Percentiles rank a stretch among this genome's conserved stretches.
Evolutionary conservation across 2,797 vertebrate genomes (phyloP).

Genomic region (Danio aesculapii): DNA sequence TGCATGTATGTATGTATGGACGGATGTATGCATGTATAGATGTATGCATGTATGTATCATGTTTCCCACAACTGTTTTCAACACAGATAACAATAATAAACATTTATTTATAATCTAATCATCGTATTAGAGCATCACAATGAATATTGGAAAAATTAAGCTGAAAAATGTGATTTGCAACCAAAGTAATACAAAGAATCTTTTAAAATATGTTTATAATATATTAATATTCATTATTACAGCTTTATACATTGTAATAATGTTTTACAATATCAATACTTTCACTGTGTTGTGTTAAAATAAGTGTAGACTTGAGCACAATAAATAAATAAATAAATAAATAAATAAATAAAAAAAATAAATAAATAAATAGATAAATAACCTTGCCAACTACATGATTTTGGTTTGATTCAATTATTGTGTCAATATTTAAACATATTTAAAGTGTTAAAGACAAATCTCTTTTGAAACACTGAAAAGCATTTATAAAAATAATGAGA

Average conservation of each 20-base stretch:
- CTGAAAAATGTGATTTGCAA: background rate
- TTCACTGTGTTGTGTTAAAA: background rate
- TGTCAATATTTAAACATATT: background rate
- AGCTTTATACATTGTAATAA: background rate
- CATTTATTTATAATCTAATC: background rate
- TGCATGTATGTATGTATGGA: too few species aligned
- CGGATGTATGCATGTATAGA: too few species aligned
- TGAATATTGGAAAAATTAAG: too few species aligned
- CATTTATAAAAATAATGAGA: background rate
- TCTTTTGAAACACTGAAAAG: background rate
- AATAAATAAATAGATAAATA: too few species aligned
- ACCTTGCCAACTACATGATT: background rate
- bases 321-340: too few species aligned
- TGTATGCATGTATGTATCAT: too few species aligned
- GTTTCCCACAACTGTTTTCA: too few species aligned
- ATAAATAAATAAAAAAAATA: too few species aligned
- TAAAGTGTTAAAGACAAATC: too few species aligned
- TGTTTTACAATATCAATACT: background rate
- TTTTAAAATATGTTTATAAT: too few species aligned
- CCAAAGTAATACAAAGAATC: background rate
- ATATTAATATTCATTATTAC: too few species aligned
- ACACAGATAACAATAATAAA: background rate
- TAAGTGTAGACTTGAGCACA: background rate
- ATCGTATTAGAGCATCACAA: background rate
- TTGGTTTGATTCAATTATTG: too few species aligned